Evolutionary conservation across 2,113 vertebrate species (phyloP), one percentile per base, ranked within the genome.

Genomic region (Stictonetta naevosa): DNA sequence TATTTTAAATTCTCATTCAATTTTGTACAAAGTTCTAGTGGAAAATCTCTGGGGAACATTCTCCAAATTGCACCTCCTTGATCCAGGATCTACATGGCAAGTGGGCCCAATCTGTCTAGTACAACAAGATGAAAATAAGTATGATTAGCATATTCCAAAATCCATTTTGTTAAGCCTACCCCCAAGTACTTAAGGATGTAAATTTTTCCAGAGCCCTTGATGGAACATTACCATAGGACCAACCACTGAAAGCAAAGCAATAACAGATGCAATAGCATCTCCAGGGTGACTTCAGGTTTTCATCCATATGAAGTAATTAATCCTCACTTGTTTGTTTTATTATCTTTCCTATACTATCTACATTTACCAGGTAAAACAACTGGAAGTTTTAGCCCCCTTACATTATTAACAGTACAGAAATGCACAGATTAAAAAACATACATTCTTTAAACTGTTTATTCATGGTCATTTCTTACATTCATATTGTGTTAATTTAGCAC

Each of bases 261-360:
- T 82, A 91, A 93, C 88, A 95, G 94, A 93, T 92, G 82, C 86
- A 93, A 79, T 52, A 90, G 14, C 58, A 96, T 90, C 93, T 95
- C 90, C 86, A 90, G 88, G 83, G 92, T 93, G 84, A 72, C 62
- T 95, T 96, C 63, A 77, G 69, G 38, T 93, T 92, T 96, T 79
- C 87, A 92, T 94, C 89, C 90, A 44, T 63, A 82, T 33, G 58
- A 96, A 94, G 60, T 76, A 86, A 92, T 95, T 95, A 95, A 95
- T 76, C 82, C 34, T 82, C 55, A 90, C 60, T 90, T 78, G 13
- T 46, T 83, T 73, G 10, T 50, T 68, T 67, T 86, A 60, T 81
- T 77, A 26, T 42, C 66, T 91, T 77, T 79, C 62, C 36, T 74
- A 53, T 38, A 73, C 48, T 46, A 36, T 31, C 48, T 83, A 42